Evolutionary conservation across 2,888 invertebrate species (phyloP).

Genomic region (Platycheirus rosarum): DNA sequence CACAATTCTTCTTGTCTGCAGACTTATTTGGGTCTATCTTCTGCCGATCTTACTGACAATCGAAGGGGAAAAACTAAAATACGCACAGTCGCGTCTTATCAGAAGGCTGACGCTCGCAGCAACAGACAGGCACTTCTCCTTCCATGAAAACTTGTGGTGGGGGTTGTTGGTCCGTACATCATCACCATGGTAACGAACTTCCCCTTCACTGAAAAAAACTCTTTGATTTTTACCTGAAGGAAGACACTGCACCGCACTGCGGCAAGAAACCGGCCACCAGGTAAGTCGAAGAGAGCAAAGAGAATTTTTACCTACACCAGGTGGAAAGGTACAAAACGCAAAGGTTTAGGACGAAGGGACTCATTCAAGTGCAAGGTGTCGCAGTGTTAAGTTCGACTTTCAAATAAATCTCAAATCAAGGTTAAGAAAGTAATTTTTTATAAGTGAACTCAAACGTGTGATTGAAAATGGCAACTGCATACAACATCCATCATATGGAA

Average conservation of each 20-base stretch:
- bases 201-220: slow-evolving; percentile 56
- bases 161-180: slow-evolving; percentile 50
- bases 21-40: slow-evolving; percentile 47
- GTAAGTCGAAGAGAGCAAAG: slow-evolving; percentile 61
- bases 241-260: slow-evolving; percentile 1
- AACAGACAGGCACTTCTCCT: slow-evolving; percentile 49
- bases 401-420: slow-evolving; percentile 50
- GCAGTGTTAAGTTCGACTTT: slow-evolving; percentile 80
- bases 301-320: slow-evolving; percentile 49
- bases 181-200: slow-evolving; percentile 50
- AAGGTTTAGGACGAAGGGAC: slow-evolving; percentile 83
- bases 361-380: slow-evolving; percentile 84
- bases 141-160: background rate
- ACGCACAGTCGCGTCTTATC: slow-evolving; percentile 62
- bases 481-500: slow-evolving; percentile 75
- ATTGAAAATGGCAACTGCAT: slow-evolving; percentile 63
- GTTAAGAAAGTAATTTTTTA: slow-evolving; percentile 39
- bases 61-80: slow-evolving; percentile 54
- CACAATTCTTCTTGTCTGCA: slow-evolving; percentile 52
- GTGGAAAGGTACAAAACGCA: slow-evolving; percentile 82
- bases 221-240: slow-evolving; percentile 70
- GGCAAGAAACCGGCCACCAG: slow-evolving; percentile 14
- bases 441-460: slow-evolving; percentile 64
- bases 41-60: slow-evolving; percentile 49
- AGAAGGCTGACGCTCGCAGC: slow-evolving; percentile 34